Evolutionary conservation across 64 coral and sea anemone genomes (phyloP).

Genomic region (Dendrophyllia cribrosa): DNA sequence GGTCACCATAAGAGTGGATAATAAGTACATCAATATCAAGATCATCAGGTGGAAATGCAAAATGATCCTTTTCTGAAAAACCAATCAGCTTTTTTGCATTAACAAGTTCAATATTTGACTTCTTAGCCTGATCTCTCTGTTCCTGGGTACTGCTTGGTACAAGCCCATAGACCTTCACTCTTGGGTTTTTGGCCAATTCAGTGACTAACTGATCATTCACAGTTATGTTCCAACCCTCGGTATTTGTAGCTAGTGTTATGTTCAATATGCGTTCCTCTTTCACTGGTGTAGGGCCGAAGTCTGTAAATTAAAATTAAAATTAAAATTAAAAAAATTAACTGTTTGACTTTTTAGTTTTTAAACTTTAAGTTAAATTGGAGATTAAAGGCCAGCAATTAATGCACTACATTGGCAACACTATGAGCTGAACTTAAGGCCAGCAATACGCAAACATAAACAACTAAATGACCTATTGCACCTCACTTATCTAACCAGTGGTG

Average conservation of each 20-base stretch:
- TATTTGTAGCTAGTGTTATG: not conserved
- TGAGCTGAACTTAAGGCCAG: too few species aligned
- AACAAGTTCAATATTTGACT: conserved; percentile 25
- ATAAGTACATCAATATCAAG: conserved; percentile 15
- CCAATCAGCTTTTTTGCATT: not conserved
- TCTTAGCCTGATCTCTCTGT: not conserved
- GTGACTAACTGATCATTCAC: not conserved
- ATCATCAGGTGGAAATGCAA: not conserved
- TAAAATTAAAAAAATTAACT: not conserved
- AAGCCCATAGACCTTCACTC: conserved; percentile 20
- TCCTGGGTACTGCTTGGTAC: not conserved
- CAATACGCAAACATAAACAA: too few species aligned
- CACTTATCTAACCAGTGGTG: too few species aligned
- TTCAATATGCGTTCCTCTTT: conserved; percentile 13
- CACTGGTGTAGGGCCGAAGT: not conserved
- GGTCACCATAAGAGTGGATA: conserved; percentile 24
- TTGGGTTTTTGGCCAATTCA: conserved; percentile 15
- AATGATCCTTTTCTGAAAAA: not conserved
- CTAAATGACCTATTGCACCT: too few species aligned
- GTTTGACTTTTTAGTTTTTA: too few species aligned
- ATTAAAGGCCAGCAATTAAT: too few species aligned
- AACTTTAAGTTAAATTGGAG: too few species aligned
- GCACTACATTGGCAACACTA: too few species aligned
- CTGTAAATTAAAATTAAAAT: not conserved
- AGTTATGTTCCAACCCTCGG: not conserved